phyloP scores from a whole-genome alignment of 2,113 vertebrate species.

The Percina caprodes region DNA sequence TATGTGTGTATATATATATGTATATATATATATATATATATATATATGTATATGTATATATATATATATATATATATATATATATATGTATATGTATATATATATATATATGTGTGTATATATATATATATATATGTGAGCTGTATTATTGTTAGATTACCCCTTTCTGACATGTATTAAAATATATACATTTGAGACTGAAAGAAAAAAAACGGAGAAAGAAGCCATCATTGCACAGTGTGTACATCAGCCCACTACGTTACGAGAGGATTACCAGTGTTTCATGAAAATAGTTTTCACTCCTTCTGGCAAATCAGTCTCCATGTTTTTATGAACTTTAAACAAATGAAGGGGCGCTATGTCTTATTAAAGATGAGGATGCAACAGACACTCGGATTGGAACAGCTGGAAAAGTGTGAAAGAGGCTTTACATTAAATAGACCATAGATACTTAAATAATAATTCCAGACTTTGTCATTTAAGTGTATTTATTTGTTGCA shows the following conservation, averaged over 20 bases:
- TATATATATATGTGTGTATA: too few species aligned
- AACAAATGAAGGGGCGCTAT: slow-evolving; percentile 37
- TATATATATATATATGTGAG: too few species aligned
- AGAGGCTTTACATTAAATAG: slow-evolving; percentile 52
- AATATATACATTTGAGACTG: slow-evolving; percentile 13
- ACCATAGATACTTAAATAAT: slow-evolving; percentile 24
- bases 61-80: too few species aligned
- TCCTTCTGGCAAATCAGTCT: slow-evolving; percentile 33
- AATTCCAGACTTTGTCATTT: slow-evolving; percentile 23
- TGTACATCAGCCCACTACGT: slow-evolving; percentile 30
- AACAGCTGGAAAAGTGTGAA: slow-evolving; percentile 27
- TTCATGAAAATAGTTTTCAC: slow-evolving; percentile 51
- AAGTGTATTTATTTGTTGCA: slow-evolving; percentile 3
- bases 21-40: too few species aligned
- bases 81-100: too few species aligned
- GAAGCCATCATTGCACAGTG: slow-evolving; percentile 17
- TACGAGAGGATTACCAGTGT: slow-evolving; percentile 41
- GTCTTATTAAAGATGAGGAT: slow-evolving; percentile 53
- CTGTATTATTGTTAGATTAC: background rate
- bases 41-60: too few species aligned
- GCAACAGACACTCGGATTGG: slow-evolving; percentile 25
- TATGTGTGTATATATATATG: too few species aligned
- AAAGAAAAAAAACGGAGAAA: slow-evolving; percentile 21
- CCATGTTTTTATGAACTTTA: slow-evolving; percentile 36
- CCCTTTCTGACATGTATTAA: background rate